Evolutionary conservation across 2,888 invertebrate species (phyloP), one percentile per base, ranked within the genome.

Genomic region (Mimachlamys varia): DNA sequence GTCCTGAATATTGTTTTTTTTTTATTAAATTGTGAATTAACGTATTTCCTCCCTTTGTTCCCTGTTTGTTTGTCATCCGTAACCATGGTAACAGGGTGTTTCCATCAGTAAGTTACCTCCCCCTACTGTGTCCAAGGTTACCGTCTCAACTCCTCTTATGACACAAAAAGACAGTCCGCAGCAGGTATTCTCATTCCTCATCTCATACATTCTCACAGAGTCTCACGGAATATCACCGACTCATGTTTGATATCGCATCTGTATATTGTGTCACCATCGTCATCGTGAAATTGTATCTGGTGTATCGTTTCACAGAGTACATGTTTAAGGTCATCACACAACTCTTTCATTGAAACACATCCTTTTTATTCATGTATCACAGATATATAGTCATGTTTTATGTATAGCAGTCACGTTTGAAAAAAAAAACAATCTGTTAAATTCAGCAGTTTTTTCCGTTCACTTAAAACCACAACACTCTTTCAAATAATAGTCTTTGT

Each of bases 101-200:
- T 76, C 76, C 33, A 33, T 76, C 33, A 76, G 76, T 76, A 76
- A 76, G 33, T 76, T 76, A 76, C 76, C 76, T 76, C 76, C 76
- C 76, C 76, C 76, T 33, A 76, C 76, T 33, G 76, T 76, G 76
- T 76, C 76, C 76, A 76, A 76, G 76, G 76, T 33, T 33, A 76
- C 76, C 10, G 76, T 76, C 0, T 76, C 76, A 33, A 76, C 76
- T 33, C 76, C 76, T 33, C 76, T 76, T 15, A 76, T 76, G 76
- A 15, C 76, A 27, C 22, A 19, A n/a, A n/a, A n/a, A 33, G 76
- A 27, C 76, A 58, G 22, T 22, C 76, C 0, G 10, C 76, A 76
- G 27, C 76, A 76, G 76, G 76, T 76, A 76, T 33, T 33, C 13
- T 15, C 76, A 76, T 76, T 76, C 33, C 12, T 19, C n/a, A 58